These are phyloP conservation scores for Hymenopus coronatus DNA, from an alignment of 2,888 invertebrate species.

Conservation along the genomic window DNA sequence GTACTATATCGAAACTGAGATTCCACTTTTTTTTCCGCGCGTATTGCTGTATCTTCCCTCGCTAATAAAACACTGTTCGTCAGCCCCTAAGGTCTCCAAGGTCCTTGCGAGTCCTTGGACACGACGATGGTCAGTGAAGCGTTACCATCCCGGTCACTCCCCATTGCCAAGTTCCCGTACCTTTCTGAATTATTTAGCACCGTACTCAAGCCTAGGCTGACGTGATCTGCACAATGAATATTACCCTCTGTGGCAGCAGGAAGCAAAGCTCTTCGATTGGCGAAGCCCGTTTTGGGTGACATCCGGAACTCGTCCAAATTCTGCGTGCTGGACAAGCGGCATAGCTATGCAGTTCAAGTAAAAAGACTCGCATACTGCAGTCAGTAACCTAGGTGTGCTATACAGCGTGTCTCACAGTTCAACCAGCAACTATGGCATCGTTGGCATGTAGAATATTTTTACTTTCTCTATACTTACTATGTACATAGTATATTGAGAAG, in stretches of 20 bases:
- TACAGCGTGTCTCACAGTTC: not conserved
- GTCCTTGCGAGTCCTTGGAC: conserved; percentile 29
- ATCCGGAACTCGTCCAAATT: not conserved
- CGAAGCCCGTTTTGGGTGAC: not conserved
- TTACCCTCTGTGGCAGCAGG: not conserved
- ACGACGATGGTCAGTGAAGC: conserved; percentile 24
- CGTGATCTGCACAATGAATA: conserved; percentile 1
- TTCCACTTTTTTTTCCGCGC: not conserved
- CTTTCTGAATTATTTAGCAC: conserved; percentile 25
- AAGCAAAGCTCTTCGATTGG: not conserved
- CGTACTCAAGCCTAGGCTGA: conserved; percentile 9
- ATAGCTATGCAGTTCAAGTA: not conserved
- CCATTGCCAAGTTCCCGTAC: not conserved
- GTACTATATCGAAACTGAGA: not conserved
- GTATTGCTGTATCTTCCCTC: not conserved
- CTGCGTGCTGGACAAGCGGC: not conserved
- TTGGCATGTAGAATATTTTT: too few species aligned
- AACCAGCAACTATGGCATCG: not conserved
- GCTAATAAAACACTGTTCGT: conserved; percentile 24
- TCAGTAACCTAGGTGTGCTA: too few species aligned
- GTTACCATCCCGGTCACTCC: conserved; percentile 9
- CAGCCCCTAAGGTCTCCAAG: conserved; percentile 14
- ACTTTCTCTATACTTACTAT: too few species aligned
- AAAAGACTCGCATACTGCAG: not conserved
- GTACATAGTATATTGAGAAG: too few species aligned